Conservation (phyloP, 1,140 invertebrate genomes). For the Mamestra configurata region DNA sequence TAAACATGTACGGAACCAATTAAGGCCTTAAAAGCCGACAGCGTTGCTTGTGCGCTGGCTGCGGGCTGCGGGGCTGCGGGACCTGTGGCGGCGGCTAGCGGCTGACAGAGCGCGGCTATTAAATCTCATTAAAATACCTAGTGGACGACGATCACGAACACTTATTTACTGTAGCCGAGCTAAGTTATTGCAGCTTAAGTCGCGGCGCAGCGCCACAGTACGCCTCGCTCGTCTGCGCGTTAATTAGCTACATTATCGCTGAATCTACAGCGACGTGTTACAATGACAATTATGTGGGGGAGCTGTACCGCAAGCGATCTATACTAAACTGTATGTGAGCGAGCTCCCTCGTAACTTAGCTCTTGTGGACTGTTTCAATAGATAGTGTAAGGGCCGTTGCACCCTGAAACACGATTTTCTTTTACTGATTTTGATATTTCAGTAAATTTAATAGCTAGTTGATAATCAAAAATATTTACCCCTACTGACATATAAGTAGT, state of each 20-base stretch:
- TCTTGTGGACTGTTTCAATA: slow-evolving; percentile 28
- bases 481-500: neutral
- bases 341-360: neutral
- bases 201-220: slow-evolving; percentile 68
- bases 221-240: slow-evolving; percentile 66
- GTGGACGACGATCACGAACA: slow-evolving; percentile 70
- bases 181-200: slow-evolving; percentile 67
- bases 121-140: slow-evolving; percentile 80
- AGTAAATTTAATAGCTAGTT: neutral
- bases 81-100: slow-evolving; percentile 13
- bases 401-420: neutral
- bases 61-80: slow-evolving; percentile 32
- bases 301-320: slow-evolving; percentile 56
- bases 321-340: slow-evolving; percentile 48
- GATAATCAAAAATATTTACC: neutral
- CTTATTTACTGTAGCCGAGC: slow-evolving; percentile 66
- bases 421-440: neutral
- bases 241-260: slow-evolving; percentile 75
- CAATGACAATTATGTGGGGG: slow-evolving; percentile 61
- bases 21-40: slow-evolving; percentile 74
- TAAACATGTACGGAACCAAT: slow-evolving; percentile 78
- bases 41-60: slow-evolving; percentile 58
- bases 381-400: neutral
- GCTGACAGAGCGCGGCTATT: slow-evolving; percentile 65
- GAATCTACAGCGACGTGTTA: slow-evolving; percentile 61